These are phyloP conservation scores for Campoplex nolae DNA, from an alignment of 2,888 invertebrate species.

Conservation along the genomic window DNA sequence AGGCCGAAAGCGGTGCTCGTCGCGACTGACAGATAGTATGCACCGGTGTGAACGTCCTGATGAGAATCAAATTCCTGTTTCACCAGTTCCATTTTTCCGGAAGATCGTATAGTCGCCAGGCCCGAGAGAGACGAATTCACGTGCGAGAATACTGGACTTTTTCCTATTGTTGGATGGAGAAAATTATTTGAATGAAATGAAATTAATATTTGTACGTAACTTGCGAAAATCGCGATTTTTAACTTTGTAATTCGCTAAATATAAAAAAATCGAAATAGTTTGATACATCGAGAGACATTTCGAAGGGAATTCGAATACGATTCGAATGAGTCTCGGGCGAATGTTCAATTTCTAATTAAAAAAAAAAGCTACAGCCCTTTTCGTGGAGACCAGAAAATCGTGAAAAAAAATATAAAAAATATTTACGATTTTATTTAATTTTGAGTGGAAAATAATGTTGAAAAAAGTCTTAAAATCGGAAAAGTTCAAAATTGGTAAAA, in stretches of 20 bases:
- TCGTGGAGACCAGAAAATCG: background rate
- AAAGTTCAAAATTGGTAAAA: background rate
- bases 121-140: slow-evolving; percentile 95
- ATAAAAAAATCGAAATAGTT: too few species aligned
- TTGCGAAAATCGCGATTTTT: background rate
- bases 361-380: background rate
- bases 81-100: slow-evolving; percentile 90
- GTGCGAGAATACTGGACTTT: slow-evolving; percentile 97
- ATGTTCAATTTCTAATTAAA: background rate
- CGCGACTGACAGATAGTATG: slow-evolving; percentile 87
- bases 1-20: slow-evolving; percentile 88
- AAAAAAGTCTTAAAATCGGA: background rate
- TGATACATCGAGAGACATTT: too few species aligned
- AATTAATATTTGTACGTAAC: background rate
- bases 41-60: slow-evolving; percentile 89
- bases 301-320: background rate
- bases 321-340: background rate
- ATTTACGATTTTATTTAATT: background rate
- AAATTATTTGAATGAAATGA: background rate
- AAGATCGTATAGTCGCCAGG: slow-evolving; percentile 94
- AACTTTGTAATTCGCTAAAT: too few species aligned
- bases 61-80: slow-evolving; percentile 90
- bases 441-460: background rate
- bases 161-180: slow-evolving; percentile 69
- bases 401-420: too few species aligned